Evolutionary conservation across 1,140 invertebrate species (phyloP).

Genomic region (Bicyclus anynana): DNA sequence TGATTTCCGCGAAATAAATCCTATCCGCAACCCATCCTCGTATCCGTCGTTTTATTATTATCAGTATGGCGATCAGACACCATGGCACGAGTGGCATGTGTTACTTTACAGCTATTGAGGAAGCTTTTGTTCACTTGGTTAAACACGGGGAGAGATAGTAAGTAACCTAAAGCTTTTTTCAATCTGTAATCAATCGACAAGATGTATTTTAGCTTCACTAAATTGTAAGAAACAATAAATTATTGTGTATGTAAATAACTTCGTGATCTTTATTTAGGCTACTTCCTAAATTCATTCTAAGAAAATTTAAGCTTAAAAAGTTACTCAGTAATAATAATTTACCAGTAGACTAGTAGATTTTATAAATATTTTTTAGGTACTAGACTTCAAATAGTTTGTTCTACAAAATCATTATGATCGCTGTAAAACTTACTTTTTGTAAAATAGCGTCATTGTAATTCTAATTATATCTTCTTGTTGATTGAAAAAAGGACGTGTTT

Average conservation of each 20-base stretch:
- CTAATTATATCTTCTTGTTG: conserved; percentile 7
- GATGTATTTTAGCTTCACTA: conserved; percentile 76
- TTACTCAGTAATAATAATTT: too few relatives aligned
- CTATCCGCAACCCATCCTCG: conserved; percentile 52
- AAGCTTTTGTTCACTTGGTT: conserved; percentile 67
- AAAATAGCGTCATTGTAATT: not conserved
- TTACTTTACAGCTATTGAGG: conserved; percentile 59
- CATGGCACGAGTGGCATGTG: conserved; percentile 66
- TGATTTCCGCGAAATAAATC: conserved; percentile 68
- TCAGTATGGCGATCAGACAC: conserved; percentile 33
- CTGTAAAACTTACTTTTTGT: not conserved
- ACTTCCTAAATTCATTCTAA: conserved; percentile 40
- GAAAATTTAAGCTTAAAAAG: conserved; percentile 1
- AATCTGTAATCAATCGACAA: conserved; percentile 73
- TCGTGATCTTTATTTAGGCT: conserved; percentile 70
- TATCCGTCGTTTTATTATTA: conserved; percentile 42
- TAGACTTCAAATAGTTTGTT: not conserved
- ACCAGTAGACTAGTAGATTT: too few relatives aligned
- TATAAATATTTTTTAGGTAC: too few relatives aligned
- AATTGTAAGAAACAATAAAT: conserved; percentile 78
- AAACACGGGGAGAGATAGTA: conserved; percentile 64
- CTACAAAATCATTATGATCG: not conserved
- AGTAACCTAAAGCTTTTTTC: conserved; percentile 69
- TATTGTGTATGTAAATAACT: conserved; percentile 77
- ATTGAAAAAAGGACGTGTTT: conserved; percentile 4